Percentiles rank a stretch among this genome's conserved stretches.
Evolutionary conservation across 2,797 vertebrate genomes (phyloP).

Genomic region (Pempheris klunzingeri): DNA sequence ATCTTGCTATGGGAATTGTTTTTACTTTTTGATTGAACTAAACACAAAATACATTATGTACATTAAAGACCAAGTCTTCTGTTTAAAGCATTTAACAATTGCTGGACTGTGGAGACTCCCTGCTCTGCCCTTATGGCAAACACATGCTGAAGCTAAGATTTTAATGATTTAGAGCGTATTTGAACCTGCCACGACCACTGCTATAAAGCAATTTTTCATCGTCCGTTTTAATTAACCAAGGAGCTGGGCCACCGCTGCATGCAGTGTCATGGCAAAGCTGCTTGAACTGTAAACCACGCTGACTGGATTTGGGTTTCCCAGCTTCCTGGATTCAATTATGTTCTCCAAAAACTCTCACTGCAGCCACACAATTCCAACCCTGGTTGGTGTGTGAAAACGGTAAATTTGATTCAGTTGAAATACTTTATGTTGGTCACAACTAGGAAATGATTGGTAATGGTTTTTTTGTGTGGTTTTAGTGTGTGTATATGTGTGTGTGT

Average conservation of each 20-base stretch:
- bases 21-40: background rate
- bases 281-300: constrained; percentile 59
- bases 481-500: background rate
- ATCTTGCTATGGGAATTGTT: background rate
- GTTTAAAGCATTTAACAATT: constrained; percentile 36
- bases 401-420: background rate
- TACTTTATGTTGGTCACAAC: background rate
- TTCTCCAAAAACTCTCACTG: constrained; percentile 41
- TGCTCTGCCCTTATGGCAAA: constrained; percentile 46
- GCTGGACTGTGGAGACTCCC: constrained; percentile 13
- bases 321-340: constrained; percentile 69
- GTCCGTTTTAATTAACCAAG: constrained; percentile 59
- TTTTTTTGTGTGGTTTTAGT: background rate
- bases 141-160: constrained; percentile 51
- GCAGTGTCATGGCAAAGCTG: constrained; percentile 52
- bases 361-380: constrained; percentile 22
- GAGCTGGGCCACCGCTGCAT: constrained; percentile 25
- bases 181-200: constrained; percentile 44
- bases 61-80: background rate
- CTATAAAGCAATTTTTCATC: constrained; percentile 47
- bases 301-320: constrained; percentile 55
- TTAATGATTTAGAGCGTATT: constrained; percentile 50
- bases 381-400: constrained; percentile 19
- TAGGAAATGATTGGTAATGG: background rate
- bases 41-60: background rate